Evolutionary conservation across 2,888 invertebrate genomes (phyloP), one percentile per base, ranked within the genome.

Genomic region (Exocentrus adspersus): DNA sequence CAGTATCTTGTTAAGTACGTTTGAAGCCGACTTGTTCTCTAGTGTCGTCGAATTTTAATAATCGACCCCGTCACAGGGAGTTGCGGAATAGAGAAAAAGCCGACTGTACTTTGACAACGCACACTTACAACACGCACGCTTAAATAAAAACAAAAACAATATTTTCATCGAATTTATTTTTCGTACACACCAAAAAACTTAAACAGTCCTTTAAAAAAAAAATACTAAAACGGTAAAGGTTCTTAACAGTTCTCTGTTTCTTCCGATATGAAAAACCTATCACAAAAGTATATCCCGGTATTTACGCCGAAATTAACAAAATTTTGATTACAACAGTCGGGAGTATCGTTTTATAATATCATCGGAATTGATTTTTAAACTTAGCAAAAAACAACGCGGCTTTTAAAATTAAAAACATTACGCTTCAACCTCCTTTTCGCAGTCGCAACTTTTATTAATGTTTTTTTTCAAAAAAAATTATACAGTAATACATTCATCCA

Each of bases 151-250:
- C 67, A 72, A 70, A 66, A 73, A 70, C 65, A 67, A 70, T 69
- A 64, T 70, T 70, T 73, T 66, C 59, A 69, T 71, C 62, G 63
- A 67, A 69, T 72, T 74, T 73, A 73, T 74, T 72, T 60, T 72
- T 68, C 67, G 69, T 71, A 73, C 73, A 75, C 73, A 72, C 72
- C 72, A 72, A 70, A 57, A 57, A 73, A 71, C 30, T 62, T 64
- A 72, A 72, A 69, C 67, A 65, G 65, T 65, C 45, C 46, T 71
- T 66, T n/a, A n/a, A n/a, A n/a, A 70, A 71, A 71, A 73, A 73
- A 69, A 68, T 68, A 70, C 64, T 68, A 71, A 57, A 68, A 66
- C 64, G 66, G 68, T 68, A 67, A 58, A 51, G 46, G 61, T 56
- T 51, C 41, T 24, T 45, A 45, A 24, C 32, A 32, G 16, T 50